phyloP scores from a whole-genome alignment of 1,140 invertebrate species.

The Forficula auricularia region DNA sequence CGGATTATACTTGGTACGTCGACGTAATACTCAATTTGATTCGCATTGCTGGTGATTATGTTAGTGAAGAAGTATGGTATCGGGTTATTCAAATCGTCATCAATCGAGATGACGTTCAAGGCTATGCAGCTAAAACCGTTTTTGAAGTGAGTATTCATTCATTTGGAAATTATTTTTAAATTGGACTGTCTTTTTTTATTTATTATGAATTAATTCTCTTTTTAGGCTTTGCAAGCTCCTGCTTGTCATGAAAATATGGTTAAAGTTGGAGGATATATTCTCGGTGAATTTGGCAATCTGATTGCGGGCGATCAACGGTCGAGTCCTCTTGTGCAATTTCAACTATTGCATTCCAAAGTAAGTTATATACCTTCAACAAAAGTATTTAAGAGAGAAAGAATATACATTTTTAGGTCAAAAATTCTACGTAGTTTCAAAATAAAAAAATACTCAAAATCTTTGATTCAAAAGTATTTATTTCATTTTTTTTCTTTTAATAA shows the following conservation, averaged over 20 bases:
- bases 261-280: conserved; percentile 98
- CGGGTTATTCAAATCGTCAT: conserved; percentile 99
- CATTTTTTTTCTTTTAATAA: no score
- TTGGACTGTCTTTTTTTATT: no score
- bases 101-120: conserved; percentile 96
- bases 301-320: conserved; percentile 97
- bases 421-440: not conserved
- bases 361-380: conserved; percentile 10
- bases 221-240: conserved; percentile 80
- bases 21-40: conserved; percentile 99
- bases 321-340: conserved; percentile 88
- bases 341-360: conserved; percentile 88
- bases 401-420: conserved; percentile 1
- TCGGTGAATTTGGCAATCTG: conserved; percentile 98
- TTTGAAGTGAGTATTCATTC: conserved; percentile 73
- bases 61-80: conserved; percentile 96
- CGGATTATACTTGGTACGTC: conserved; percentile 98
- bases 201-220: conserved; percentile 8
- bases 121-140: conserved; percentile 98
- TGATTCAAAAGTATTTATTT: no score
- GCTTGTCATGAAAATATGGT: conserved; percentile 99
- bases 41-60: conserved; percentile 98
- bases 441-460: not conserved
- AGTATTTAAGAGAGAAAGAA: no score
- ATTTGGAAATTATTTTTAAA: no score